Conservation (phyloP, 2,888 invertebrate genomes). For the Ptychoptera albimana region DNA sequence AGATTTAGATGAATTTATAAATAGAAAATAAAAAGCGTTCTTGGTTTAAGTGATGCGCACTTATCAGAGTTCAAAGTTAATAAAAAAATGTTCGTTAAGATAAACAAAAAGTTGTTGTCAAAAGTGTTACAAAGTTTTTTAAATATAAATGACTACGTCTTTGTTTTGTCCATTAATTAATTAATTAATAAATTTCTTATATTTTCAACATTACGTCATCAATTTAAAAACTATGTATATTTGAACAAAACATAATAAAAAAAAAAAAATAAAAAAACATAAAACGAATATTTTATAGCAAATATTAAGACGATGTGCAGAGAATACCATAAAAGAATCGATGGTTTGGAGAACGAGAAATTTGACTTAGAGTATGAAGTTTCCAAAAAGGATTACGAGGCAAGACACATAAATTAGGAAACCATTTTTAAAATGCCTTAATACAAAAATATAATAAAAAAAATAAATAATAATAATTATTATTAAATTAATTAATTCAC, state of each 20-base stretch:
- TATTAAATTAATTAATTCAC: no score
- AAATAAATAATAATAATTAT: neutral
- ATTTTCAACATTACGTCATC: neutral
- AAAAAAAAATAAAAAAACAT: neutral
- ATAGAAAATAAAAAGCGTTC: no score
- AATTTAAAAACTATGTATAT: no score
- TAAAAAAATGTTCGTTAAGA: no score
- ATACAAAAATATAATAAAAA: slow-evolving; percentile 2
- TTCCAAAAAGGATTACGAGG: slow-evolving; percentile 91
- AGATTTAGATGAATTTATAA: no score
- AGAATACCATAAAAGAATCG: slow-evolving; percentile 26
- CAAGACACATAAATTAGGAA: slow-evolving; percentile 34
- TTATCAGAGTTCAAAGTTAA: no score
- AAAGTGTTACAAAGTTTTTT: neutral
- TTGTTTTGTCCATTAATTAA: no score
- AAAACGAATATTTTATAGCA: slow-evolving; percentile 16
- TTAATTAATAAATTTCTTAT: neutral
- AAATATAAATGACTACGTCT: no score
- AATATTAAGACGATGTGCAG: slow-evolving; percentile 24
- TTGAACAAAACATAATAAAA: neutral
- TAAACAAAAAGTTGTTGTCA: no score
- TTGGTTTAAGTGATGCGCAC: no score
- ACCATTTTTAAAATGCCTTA: neutral
- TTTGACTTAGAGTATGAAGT: slow-evolving; percentile 97
- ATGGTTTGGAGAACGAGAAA: slow-evolving; percentile 45